Percentiles rank a stretch among this genome's conserved stretches.
Evolutionary conservation across 2,113 vertebrate genomes (phyloP).

Genomic region (Peromyscus polionotus): DNA sequence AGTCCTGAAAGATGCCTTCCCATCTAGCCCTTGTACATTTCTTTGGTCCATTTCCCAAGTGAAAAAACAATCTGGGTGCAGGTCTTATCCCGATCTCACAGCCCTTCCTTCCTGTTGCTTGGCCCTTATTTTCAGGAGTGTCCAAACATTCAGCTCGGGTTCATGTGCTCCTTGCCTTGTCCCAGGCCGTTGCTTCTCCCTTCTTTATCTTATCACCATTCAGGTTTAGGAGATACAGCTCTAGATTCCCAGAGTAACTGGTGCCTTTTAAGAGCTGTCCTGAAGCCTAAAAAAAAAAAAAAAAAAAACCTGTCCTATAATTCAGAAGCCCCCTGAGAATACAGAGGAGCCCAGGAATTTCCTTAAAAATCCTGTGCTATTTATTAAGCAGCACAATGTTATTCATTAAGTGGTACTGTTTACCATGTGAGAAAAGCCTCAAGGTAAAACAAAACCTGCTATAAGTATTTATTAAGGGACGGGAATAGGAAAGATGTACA

Average conservation of each 20-base stretch:
- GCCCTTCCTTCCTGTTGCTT: background rate
- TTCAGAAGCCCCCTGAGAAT: background rate
- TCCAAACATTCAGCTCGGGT: background rate
- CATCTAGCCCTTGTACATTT: background rate
- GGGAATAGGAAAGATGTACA: no score
- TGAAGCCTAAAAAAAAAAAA: background rate
- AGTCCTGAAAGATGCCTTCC: background rate
- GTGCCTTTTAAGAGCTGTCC: background rate
- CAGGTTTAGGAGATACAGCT: background rate
- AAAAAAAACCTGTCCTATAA: no score
- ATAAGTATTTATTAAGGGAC: no score
- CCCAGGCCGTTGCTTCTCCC: background rate
- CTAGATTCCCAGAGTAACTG: background rate
- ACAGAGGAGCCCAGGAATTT: background rate
- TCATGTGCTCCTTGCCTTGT: background rate
- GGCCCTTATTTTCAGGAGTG: background rate
- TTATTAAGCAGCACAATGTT: no score
- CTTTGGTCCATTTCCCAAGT: rapidly evolving
- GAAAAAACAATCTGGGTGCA: background rate
- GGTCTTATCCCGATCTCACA: background rate
- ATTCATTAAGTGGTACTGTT: no score
- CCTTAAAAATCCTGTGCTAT: no score
- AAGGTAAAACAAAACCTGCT: no score
- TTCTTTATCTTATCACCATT: background rate
- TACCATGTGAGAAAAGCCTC: no score